Conservation (phyloP, 2,797 vertebrate genomes). For the Myripristis jacobus region DNA sequence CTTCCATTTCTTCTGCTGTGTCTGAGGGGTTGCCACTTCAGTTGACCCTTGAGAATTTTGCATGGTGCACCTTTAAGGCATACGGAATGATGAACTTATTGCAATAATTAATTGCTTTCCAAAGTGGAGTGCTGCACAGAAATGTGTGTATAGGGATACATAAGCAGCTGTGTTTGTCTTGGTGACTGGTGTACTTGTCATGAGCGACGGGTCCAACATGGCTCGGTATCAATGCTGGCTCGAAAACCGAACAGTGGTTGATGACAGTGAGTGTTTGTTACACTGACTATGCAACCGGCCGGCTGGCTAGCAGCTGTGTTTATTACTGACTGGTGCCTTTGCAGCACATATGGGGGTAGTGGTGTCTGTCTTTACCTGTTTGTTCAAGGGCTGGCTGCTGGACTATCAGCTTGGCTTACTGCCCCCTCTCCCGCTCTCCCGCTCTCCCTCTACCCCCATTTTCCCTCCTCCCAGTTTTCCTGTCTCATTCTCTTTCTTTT, state of each 20-base stretch:
- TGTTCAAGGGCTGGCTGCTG: not conserved
- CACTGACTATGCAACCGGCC: constrained; percentile 37
- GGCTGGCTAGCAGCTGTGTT: constrained; percentile 25
- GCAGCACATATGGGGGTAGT: constrained; percentile 3
- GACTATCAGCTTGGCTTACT: not conserved
- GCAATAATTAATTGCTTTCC: no score
- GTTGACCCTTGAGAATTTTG: no score
- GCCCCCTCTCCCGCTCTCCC: not conserved
- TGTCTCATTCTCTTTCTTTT: not conserved
- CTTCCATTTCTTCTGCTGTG: no score
- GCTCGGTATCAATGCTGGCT: constrained; percentile 24
- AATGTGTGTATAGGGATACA: no score
- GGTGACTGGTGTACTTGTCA: constrained; percentile 10
- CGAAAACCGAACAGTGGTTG: constrained; percentile 1
- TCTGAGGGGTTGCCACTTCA: no score
- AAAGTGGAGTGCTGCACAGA: no score
- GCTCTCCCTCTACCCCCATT: not conserved
- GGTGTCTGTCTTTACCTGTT: not conserved
- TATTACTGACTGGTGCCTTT: constrained; percentile 32
- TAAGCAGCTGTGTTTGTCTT: not conserved
- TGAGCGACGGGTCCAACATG: constrained; percentile 5
- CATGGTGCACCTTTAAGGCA: no score
- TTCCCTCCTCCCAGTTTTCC: not conserved
- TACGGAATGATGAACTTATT: no score
- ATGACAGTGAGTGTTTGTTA: constrained; percentile 49